Evolutionary conservation across 1,140 invertebrate species (phyloP).

Genomic region (Zophobas atratus): DNA sequence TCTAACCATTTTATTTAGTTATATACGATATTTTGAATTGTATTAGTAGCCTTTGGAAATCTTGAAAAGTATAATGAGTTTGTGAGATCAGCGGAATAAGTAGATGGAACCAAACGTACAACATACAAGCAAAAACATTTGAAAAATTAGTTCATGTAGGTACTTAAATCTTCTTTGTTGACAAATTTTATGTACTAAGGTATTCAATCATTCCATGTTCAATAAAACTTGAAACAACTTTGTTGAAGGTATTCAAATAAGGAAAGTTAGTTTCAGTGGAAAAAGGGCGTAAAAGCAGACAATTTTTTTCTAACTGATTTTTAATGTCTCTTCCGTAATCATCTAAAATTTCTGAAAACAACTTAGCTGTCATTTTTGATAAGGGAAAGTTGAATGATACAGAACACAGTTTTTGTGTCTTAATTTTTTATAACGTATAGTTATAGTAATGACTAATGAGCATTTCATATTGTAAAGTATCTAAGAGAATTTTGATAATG

Average conservation of each 20-base stretch:
- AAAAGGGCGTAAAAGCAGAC: constrained; percentile 24
- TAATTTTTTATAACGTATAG: constrained; percentile 1
- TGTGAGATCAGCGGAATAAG: constrained; percentile 19
- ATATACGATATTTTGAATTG: constrained; percentile 3
- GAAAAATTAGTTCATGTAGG: constrained; percentile 8
- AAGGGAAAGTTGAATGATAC: constrained; percentile 10
- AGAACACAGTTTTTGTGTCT: background rate
- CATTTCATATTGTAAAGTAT: background rate
- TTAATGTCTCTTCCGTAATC: background rate
- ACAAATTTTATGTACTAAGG: constrained; percentile 11
- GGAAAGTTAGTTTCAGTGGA: constrained; percentile 20
- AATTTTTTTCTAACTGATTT: constrained; percentile 12
- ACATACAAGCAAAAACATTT: background rate
- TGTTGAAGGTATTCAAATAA: constrained; percentile 8
- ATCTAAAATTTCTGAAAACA: constrained; percentile 25
- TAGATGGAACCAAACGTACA: constrained; percentile 2
- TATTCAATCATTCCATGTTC: constrained; percentile 38
- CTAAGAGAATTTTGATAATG: background rate
- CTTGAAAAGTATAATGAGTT: constrained; percentile 20
- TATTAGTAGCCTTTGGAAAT: constrained; percentile 28
- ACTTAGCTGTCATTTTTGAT: constrained; percentile 7
- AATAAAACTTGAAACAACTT: background rate
- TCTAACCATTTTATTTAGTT: constrained; percentile 24
- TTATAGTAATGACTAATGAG: background rate
- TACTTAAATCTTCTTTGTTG: background rate